phyloP scores from a whole-genome alignment of 2,113 vertebrate genomes.

The Mesoclemmys tuberculata region DNA sequence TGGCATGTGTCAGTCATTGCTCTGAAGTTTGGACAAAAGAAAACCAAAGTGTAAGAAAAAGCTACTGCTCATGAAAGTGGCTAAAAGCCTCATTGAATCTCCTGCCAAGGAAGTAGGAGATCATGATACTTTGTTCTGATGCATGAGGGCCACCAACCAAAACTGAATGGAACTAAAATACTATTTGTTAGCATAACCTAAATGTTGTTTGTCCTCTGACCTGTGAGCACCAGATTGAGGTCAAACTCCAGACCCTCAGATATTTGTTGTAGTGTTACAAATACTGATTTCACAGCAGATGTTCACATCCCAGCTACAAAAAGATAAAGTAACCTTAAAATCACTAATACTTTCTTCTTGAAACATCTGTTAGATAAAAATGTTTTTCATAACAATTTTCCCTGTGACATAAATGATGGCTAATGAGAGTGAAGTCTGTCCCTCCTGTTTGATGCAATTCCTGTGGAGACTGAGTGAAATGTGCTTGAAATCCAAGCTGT shows the following conservation, averaged over 20 bases:
- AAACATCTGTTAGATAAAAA: conserved; percentile 37
- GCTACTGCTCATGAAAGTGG: background rate
- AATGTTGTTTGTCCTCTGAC: conserved; percentile 41
- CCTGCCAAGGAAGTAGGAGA: conserved; percentile 20
- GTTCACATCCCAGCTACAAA: conserved; percentile 28
- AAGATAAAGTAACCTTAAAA: conserved; percentile 27
- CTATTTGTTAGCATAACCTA: background rate
- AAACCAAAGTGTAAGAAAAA: background rate
- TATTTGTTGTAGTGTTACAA: conserved; percentile 43
- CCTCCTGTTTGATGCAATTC: background rate
- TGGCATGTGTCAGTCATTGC: conserved; percentile 9
- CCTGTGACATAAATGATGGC: conserved; percentile 20
- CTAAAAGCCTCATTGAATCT: conserved; percentile 31
- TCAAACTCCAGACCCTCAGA: conserved; percentile 42
- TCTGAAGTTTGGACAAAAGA: background rate
- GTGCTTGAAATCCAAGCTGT: conserved; percentile 38
- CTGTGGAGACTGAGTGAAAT: background rate
- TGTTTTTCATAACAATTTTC: conserved; percentile 43
- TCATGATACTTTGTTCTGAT: background rate
- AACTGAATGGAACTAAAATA: background rate
- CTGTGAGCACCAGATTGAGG: background rate
- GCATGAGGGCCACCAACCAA: conserved; percentile 1
- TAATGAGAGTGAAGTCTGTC: conserved; percentile 51
- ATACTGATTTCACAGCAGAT: conserved; percentile 35
- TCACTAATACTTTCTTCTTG: conserved; percentile 40